Base-by-base conservation (phyloP, 2,113 vertebrate species). In the Poeciliopsis occidentalis region DNA sequence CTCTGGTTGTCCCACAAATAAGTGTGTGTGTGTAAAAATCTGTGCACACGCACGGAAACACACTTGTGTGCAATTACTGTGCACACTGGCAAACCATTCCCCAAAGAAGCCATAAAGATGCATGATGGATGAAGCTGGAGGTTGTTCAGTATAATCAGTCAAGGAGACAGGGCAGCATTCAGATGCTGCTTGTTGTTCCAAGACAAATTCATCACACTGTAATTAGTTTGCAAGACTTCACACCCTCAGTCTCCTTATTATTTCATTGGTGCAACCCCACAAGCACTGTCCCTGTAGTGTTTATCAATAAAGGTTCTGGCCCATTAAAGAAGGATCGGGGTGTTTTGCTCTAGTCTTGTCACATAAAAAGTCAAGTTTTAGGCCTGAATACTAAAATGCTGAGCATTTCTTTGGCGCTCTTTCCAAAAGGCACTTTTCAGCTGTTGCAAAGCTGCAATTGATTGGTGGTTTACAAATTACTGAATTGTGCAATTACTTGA, bases 151-250 rank as follows among this genome's bases (percentile, higher is more conserved):
- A 24, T 86, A 85, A 89, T 92, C 89, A 82, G 88, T 92, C 90
- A 89, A 70, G 67, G 80, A 89, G 86, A 87, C 84, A 74, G 78
- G 77, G 87, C 83, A 47, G 80, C 81, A 62, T 91, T 91, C 69
- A 82, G 83, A 88, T 82, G 88, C 84, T 80, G 86, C 85, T 82
- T 69, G 85, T 83, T 81, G 78, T 88, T 91, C 83, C 85, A 84
- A 77, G 84, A 85, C 82, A 88, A 86, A 92, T 92, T 89, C 75
- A 91, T 91, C 87, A 90, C 75, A 8, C 31, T 57, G 84, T 81
- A 91, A 93, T 89, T 91, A 85, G 79, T 88, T 84, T 87, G 79
- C 73, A 75, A 71, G 74, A 61, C 87, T 65, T 85, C 66, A 67
- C 67, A 78, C 71, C 34, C 10, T 39, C 57, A 69, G 73, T 60